These are phyloP conservation scores for Peribatodes rhomboidaria DNA, from an alignment of 2,888 invertebrate species.

Conservation along the genomic window DNA sequence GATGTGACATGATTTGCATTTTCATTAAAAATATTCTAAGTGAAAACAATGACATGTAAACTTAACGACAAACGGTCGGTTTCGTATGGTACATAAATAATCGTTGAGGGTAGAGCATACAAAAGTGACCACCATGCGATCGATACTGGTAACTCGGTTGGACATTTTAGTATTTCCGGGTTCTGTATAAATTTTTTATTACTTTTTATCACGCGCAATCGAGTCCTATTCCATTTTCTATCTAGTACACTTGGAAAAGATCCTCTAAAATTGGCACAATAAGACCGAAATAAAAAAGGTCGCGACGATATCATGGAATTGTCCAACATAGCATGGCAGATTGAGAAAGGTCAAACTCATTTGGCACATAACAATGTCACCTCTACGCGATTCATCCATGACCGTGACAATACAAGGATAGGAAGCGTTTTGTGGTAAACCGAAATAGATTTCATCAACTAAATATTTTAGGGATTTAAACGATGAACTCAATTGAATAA, in stretches of 20 bases:
- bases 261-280: slow-evolving; percentile 14
- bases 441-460: background rate
- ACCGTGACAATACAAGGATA: background rate
- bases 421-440: background rate
- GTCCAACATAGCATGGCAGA: slow-evolving; percentile 27
- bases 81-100: slow-evolving; percentile 27
- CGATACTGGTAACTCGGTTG: slow-evolving; percentile 20
- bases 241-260: background rate
- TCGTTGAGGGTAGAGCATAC: slow-evolving; percentile 9
- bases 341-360: slow-evolving; percentile 31
- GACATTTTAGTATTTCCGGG: slow-evolving; percentile 17
- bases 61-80: slow-evolving; percentile 5
- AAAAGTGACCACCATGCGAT: slow-evolving; percentile 21
- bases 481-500: too few species aligned
- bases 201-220: slow-evolving; percentile 12
- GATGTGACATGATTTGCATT: background rate
- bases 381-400: slow-evolving; percentile 12
- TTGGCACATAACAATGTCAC: slow-evolving; percentile 33
- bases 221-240: background rate
- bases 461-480: background rate
- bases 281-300: slow-evolving; percentile 31
- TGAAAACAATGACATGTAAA: slow-evolving; percentile 1
- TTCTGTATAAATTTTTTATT: slow-evolving; percentile 1
- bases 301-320: slow-evolving; percentile 29
- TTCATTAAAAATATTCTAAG: background rate